phyloP scores from a whole-genome alignment of 1,140 invertebrate species.

The Dendrolimus punctatus region DNA sequence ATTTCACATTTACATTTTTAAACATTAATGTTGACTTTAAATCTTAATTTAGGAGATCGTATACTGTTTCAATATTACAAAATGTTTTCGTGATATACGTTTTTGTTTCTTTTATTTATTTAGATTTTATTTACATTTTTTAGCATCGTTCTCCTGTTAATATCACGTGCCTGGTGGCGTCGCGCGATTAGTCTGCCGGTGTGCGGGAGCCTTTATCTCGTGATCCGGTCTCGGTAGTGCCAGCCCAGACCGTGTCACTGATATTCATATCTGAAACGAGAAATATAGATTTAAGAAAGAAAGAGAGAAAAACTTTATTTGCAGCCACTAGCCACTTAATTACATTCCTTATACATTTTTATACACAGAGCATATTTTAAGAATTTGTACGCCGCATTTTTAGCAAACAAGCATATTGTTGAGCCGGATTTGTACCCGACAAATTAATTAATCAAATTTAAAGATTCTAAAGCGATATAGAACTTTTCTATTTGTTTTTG shows the following conservation, averaged over 20 bases:
- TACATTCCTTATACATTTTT: too few species aligned
- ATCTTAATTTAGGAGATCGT: slow-evolving; percentile 72
- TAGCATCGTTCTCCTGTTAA: slow-evolving; percentile 62
- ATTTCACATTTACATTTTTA: slow-evolving; percentile 58
- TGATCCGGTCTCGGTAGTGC: slow-evolving; percentile 14
- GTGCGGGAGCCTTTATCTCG: slow-evolving; percentile 3
- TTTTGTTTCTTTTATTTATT: slow-evolving; percentile 20
- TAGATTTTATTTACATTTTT: slow-evolving; percentile 47
- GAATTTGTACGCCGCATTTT: too few species aligned
- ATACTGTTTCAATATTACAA: slow-evolving; percentile 73
- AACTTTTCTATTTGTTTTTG: too few species aligned
- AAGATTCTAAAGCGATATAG: too few species aligned
- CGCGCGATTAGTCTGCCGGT: background rate
- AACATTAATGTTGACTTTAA: slow-evolving; percentile 69
- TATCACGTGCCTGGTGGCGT: slow-evolving; percentile 28
- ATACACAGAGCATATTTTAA: too few species aligned
- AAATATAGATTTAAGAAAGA: background rate
- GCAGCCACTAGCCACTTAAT: too few species aligned
- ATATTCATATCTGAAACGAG: slow-evolving; percentile 55
- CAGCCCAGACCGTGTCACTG: slow-evolving; percentile 33
- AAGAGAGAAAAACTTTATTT: too few species aligned
- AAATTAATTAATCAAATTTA: too few species aligned
- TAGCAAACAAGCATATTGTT: too few species aligned
- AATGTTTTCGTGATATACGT: slow-evolving; percentile 40
- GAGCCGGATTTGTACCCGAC: too few species aligned